These are phyloP conservation scores for Arctia plantaginis DNA, from an alignment of 2,888 invertebrate species.

Conservation along the genomic window DNA sequence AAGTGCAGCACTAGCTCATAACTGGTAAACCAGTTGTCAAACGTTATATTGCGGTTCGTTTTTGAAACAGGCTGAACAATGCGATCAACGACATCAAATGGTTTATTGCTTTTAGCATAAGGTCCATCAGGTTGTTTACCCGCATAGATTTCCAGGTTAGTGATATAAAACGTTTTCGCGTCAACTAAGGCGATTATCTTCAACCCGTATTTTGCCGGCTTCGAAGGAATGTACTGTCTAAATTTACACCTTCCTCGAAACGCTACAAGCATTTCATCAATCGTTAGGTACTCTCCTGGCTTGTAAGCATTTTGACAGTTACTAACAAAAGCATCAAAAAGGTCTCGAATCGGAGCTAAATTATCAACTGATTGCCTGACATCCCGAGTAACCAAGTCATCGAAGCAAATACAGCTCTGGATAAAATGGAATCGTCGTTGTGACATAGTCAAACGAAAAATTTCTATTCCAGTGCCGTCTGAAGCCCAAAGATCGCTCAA, in stretches of 20 bases:
- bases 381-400: slow-evolving; percentile 19
- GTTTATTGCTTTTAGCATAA: slow-evolving; percentile 25
- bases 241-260: slow-evolving; percentile 40
- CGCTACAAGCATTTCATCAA: slow-evolving; percentile 32
- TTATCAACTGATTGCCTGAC: slow-evolving; percentile 13
- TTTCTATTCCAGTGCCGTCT: too few relatives aligned
- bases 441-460: too few relatives aligned
- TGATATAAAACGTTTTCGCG: slow-evolving; percentile 32
- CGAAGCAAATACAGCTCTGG: slow-evolving; percentile 7
- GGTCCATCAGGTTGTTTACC: slow-evolving; percentile 40
- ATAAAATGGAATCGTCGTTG: too few relatives aligned
- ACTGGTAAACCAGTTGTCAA: too few relatives aligned
- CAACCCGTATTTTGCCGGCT: slow-evolving; percentile 40
- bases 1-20: too few relatives aligned
- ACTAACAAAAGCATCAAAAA: slow-evolving; percentile 21
- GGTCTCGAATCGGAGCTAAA: slow-evolving; percentile 19
- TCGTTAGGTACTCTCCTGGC: slow-evolving; percentile 2
- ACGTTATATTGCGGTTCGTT: slow-evolving; percentile 27
- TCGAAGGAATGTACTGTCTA: slow-evolving; percentile 33
- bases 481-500: too few relatives aligned
- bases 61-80: slow-evolving; percentile 20
- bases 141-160: slow-evolving; percentile 40
- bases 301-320: slow-evolving; percentile 11
- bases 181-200: slow-evolving; percentile 43
- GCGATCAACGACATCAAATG: slow-evolving; percentile 30